These are phyloP conservation scores for Oceanodroma tethys DNA, from an alignment of 2,113 vertebrate genomes.

Conservation along the genomic window DNA sequence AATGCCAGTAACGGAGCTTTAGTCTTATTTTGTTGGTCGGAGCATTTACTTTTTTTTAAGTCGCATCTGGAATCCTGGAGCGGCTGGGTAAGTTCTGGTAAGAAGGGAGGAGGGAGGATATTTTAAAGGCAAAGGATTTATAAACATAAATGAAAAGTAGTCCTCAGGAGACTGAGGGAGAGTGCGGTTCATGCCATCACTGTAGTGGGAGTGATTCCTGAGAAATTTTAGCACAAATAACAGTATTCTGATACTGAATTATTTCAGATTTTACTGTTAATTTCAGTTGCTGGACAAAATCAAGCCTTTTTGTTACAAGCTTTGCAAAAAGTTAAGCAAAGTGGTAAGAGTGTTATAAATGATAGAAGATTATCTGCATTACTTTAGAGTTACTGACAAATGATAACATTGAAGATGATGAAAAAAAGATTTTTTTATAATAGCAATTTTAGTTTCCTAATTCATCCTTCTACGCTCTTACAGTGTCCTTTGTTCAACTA, in stretches of 20 bases:
- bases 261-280: neutral
- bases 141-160: neutral
- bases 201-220: neutral
- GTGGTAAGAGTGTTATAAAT: rapidly evolving
- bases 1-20: neutral
- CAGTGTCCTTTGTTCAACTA: neutral
- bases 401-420: rapidly evolving
- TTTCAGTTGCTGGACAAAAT: neutral
- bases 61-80: neutral
- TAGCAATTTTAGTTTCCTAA: neutral
- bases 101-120: neutral
- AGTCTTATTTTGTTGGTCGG: neutral
- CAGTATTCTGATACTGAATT: neutral
- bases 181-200: neutral
- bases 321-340: neutral
- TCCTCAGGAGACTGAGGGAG: neutral
- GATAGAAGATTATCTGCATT: no score
- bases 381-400: neutral
- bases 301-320: neutral
- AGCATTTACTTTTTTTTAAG: neutral
- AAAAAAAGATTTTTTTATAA: neutral
- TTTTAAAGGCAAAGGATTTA: neutral
- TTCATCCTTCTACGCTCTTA: neutral
- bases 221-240: neutral
- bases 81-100: neutral